phyloP scores from a whole-genome alignment of 2,797 vertebrate species.

The Apodemus agrarius region DNA sequence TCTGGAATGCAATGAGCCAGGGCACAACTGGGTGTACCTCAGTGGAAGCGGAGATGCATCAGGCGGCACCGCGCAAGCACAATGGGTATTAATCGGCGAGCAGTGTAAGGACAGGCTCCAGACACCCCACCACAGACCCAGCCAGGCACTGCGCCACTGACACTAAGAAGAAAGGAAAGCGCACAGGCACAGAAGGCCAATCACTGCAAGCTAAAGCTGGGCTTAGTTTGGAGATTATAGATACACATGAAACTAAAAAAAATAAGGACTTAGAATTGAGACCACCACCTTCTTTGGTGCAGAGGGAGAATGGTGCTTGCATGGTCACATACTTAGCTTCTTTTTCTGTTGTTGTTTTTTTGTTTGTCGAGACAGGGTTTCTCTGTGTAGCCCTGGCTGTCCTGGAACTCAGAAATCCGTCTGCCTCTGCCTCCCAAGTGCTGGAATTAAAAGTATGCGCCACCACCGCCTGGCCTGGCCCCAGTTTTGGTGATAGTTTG shows the following conservation, averaged over 20 bases:
- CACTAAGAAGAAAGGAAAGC: background rate
- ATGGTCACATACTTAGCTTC: background rate
- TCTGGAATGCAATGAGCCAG: background rate
- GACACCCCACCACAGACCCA: background rate
- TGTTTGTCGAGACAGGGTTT: no score
- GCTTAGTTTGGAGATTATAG: constrained; percentile 1
- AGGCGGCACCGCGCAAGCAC: background rate
- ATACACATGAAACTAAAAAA: background rate
- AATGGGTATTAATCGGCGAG: background rate
- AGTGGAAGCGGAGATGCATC: background rate
- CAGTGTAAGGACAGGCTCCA: background rate
- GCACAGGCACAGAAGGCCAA: background rate
- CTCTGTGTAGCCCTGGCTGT: no score
- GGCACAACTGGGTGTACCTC: background rate
- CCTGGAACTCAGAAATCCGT: no score
- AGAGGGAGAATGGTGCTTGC: background rate
- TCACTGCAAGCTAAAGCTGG: background rate
- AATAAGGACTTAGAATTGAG: background rate
- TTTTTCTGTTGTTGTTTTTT: no score
- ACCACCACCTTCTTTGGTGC: background rate
- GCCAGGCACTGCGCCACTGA: background rate
- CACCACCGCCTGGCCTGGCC: background rate
- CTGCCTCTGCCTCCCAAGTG: no score
- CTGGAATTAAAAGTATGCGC: no score
- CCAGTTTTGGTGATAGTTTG: background rate